Evolutionary conservation across 30 jellyfish, hydroid and myxozoan species (phyloP).

Genomic region (Hydra vulgaris): DNA sequence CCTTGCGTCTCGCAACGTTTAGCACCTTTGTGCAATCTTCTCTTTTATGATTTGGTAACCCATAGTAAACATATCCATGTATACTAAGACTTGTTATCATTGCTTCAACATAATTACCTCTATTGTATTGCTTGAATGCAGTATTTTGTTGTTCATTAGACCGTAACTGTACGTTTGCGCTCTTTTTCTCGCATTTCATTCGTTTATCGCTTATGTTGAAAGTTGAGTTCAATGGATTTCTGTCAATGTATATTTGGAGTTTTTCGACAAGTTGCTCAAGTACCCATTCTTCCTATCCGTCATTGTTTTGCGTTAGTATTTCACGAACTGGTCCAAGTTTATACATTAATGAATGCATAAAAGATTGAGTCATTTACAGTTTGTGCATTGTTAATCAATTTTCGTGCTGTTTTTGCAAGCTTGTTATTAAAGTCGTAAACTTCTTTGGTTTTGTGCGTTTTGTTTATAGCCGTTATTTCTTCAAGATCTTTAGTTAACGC

Average conservation of each 20-base stretch:
- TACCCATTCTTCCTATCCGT: conserved; percentile 45
- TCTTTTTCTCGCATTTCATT: too few species aligned
- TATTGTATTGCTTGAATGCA: conserved; percentile 17
- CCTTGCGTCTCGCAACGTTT: too few species aligned
- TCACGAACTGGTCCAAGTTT: too few species aligned
- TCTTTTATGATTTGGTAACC: conserved; percentile 36
- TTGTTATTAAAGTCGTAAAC: conserved; percentile 37
- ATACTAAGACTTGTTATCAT: conserved; percentile 23
- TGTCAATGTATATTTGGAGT: conserved; percentile 33
- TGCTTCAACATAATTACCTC: conserved; percentile 31
- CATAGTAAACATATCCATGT: conserved; percentile 41
- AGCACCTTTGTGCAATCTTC: too few species aligned
- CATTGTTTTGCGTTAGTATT: conserved; percentile 29
- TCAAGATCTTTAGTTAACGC: conserved; percentile 26
- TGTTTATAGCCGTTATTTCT: conserved; percentile 22
- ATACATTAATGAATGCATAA: conserved; percentile 27
- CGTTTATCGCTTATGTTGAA: conserved; percentile 19
- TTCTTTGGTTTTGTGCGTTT: too few species aligned
- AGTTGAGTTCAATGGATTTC: too few species aligned
- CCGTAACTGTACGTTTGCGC: too few species aligned
- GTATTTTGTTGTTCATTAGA: too few species aligned
- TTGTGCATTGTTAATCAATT: conserved; percentile 47
- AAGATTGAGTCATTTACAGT: conserved; percentile 27
- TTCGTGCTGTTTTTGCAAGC: conserved; percentile 42
- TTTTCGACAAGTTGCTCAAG: conserved; percentile 43